Evolutionary conservation across 2,888 invertebrate species (phyloP), one percentile per base, ranked within the genome.

Genomic region (Xestia rhomboidea): DNA sequence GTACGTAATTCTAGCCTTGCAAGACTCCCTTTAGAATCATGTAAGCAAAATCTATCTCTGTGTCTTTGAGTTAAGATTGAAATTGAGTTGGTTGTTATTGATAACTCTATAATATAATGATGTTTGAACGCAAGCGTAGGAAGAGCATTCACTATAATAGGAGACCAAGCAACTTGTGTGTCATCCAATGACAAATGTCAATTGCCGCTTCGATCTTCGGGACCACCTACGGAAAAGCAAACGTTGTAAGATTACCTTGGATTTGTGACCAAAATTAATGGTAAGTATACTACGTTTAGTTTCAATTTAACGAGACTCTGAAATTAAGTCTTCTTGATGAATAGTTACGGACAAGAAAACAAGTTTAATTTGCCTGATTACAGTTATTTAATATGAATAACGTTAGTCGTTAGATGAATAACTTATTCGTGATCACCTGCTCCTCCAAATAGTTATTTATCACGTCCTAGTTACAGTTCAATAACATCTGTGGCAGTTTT

Each of bases 1-100:
- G 84, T 88, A 90, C 82, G 91, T 92, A 92, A 92, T 89, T 92
- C 89, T 90, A 93, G 87, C 86, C 87, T 89, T 84, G 85, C 85
- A 75, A 82, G 87, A 82, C 86, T 83, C 83, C 86, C 73, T 89
- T 81, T 70, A 84, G 68, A 67, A 74, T 70, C 24, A 44, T 73
- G 74, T 81, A 83, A 85, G 69, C 73, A 34, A 89, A 89, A 81
- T 74, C 70, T 77, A 79, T 84, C 79, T 87, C 76, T 90, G 79
- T 79, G 27, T 54, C 83, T 69, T 62, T 30, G 71, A 57, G 74
- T 83, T 89, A 90, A 80, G 87, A 87, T 87, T 88, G 74, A 89
- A 82, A 88, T 82, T 86, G 54, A 44, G 41, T 67, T 84, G 77
- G 34, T 27, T 30, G 54, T 75, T 69, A 82, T 79, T 84, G 68